Evolutionary conservation across 2,797 vertebrate species (phyloP).

Genomic region (Galaxias olidus): DNA sequence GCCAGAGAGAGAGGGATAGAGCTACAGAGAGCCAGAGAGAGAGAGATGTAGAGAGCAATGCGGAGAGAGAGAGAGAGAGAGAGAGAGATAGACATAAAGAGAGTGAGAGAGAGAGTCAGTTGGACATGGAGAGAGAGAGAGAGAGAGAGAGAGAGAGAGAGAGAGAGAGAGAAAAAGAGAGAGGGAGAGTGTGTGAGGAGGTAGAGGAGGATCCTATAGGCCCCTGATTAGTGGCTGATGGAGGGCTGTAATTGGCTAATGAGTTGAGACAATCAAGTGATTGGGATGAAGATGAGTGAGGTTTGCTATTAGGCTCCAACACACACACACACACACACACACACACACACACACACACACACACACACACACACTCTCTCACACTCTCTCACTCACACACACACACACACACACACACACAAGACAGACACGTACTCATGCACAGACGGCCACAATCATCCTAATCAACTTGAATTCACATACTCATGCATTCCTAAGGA

Average conservation of each 20-base stretch:
- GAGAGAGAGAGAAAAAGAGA: neutral
- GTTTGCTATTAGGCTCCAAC: slow-evolving; percentile 9
- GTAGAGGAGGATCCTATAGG: slow-evolving; percentile 23
- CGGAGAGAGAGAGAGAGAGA: no score
- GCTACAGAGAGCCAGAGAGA: no score
- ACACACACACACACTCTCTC: neutral
- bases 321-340: slow-evolving; percentile 7
- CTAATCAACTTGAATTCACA: no score
- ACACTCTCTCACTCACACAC: neutral
- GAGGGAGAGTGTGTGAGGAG: neutral
- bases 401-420: neutral
- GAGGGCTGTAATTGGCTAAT: slow-evolving; percentile 57
- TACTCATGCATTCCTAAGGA: no score
- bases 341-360: slow-evolving; percentile 1
- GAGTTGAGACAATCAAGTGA: slow-evolving; percentile 59
- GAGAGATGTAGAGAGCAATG: no score
- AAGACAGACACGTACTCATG: no score
- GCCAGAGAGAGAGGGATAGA: neutral
- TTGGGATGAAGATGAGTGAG: slow-evolving; percentile 37
- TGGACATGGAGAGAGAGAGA: no score
- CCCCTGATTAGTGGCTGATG: slow-evolving; percentile 51
- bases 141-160: no score
- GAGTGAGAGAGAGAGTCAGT: neutral
- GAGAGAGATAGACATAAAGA: no score
- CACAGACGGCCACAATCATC: no score